Base-by-base conservation (phyloP, 1,140 invertebrate species). In the Formica exsecta region DNA sequence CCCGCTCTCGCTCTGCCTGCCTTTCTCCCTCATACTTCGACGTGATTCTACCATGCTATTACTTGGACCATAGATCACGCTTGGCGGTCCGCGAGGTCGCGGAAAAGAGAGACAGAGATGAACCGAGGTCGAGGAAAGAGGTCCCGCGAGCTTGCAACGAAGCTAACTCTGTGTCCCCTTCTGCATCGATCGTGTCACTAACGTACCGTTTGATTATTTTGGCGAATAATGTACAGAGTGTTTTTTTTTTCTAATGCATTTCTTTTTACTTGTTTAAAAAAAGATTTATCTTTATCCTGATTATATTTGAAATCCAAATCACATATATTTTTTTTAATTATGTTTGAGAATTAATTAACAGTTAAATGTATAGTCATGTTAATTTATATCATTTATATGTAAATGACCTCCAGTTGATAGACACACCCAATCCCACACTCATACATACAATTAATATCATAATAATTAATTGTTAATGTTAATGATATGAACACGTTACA, bases 61-160 rank as follows among this genome's bases (percentile, higher is more conserved):
- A 91, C 91, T 90, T 91, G 80, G 73, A 87, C 87, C 91, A 90
- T 92, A 92, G 91, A 92, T 93, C 92, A 92, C 89, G 89, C 83
- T 93, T 81, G 86, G 48, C 90, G 89, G 90, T 92, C 86, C 88
- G 66, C 85, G 70, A 86, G 89, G 85, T 89, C 87, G 83, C 87
- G 64, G 87, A 83, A 87, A 89, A 92, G 75, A 81, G 84, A 85
- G 83, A 77, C 66, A 70, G 51, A 80, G 64, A 68, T 73, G 83
- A 85, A 86, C 36, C 64, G 74, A 80, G 84, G 62, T 66, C 62
- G 76, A 86, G 65, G 54, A 80, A 86, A 83, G 57, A 70, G 76
- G 54, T 75, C 41, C 44, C 68, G 79, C 22, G 22, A 22, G 22
- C 22, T 22, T 61, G 29, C 38, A 73, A 32, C 79, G 19, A 81